Percentiles rank a stretch among this genome's conserved stretches.
phyloP scores from a whole-genome alignment of 2,888 invertebrate genomes.

The Drosophila setosimentum region DNA sequence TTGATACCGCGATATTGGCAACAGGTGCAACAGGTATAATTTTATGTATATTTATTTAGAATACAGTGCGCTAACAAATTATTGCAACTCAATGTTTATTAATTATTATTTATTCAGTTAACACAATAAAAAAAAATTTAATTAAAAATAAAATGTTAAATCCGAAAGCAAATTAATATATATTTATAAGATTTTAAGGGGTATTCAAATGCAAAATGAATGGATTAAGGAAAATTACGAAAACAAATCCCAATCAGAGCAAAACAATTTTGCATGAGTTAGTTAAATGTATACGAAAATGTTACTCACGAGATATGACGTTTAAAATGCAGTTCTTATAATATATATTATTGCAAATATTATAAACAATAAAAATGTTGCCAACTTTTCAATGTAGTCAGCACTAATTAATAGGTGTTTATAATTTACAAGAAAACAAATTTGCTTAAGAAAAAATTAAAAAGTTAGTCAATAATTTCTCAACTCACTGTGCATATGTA shows the following conservation, averaged over 20 bases:
- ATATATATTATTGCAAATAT: neutral
- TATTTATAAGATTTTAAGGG: neutral
- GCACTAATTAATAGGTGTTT: neutral
- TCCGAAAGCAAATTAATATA: neutral
- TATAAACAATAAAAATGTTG: neutral
- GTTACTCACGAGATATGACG: neutral
- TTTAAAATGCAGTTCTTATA: neutral
- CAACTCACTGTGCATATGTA: neutral
- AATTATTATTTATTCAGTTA: neutral
- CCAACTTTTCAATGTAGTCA: neutral
- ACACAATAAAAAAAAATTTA: neutral
- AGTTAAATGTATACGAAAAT: neutral
- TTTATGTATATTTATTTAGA: neutral
- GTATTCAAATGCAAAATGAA: too few species aligned
- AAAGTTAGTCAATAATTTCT: neutral
- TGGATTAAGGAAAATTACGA: too few species aligned
- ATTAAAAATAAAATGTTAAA: neutral
- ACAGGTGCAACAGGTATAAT: slow-evolving; percentile 2
- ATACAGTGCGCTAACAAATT: neutral
- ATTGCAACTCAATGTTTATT: neutral
- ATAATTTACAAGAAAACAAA: neutral
- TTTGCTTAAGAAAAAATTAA: neutral
- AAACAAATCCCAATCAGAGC: neutral
- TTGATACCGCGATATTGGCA: neutral
- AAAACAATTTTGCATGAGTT: neutral